Percentiles rank a stretch among this genome's conserved stretches.
Evolutionary conservation across 2,113 vertebrate genomes (phyloP).

Genomic region (Sebastes fasciatus): DNA sequence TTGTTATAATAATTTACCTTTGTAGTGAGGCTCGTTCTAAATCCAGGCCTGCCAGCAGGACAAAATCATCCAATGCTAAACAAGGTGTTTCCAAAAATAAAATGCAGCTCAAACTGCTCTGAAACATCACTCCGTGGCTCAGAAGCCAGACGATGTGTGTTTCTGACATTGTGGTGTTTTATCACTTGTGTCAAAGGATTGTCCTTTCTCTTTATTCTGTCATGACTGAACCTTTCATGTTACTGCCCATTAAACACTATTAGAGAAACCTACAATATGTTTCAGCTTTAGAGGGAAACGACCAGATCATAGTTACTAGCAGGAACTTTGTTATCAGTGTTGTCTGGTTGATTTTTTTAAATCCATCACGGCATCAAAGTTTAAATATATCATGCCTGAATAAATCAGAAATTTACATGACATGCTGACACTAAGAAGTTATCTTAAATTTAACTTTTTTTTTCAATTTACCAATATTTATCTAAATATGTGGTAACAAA

Average conservation of each 20-base stretch:
- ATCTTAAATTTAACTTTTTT: background rate
- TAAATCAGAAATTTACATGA: background rate
- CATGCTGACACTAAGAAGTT: background rate
- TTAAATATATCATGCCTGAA: background rate
- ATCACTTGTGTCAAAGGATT: background rate
- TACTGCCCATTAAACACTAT: background rate
- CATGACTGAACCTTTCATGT: background rate
- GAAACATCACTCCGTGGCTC: constrained; percentile 30
- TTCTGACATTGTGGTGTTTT: constrained; percentile 9
- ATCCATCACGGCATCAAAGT: background rate
- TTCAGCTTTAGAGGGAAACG: background rate
- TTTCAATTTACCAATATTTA: background rate
- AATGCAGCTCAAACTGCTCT: constrained; percentile 39
- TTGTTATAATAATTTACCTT: constrained; percentile 11
- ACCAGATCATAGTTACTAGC: background rate
- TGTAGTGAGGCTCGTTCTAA: constrained; percentile 34
- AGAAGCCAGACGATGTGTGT: constrained; percentile 9
- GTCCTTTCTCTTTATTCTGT: constrained; percentile 2
- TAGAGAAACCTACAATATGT: background rate
- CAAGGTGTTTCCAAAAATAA: constrained; percentile 51
- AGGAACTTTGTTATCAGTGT: background rate
- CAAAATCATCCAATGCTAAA: constrained; percentile 29
- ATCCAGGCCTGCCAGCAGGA: constrained; percentile 32
- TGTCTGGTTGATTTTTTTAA: background rate
- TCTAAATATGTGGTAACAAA: background rate